Evolutionary conservation across 2,113 vertebrate genomes (phyloP), one percentile per base, ranked within the genome.

Genomic region (Edolisoma coerulescens): DNA sequence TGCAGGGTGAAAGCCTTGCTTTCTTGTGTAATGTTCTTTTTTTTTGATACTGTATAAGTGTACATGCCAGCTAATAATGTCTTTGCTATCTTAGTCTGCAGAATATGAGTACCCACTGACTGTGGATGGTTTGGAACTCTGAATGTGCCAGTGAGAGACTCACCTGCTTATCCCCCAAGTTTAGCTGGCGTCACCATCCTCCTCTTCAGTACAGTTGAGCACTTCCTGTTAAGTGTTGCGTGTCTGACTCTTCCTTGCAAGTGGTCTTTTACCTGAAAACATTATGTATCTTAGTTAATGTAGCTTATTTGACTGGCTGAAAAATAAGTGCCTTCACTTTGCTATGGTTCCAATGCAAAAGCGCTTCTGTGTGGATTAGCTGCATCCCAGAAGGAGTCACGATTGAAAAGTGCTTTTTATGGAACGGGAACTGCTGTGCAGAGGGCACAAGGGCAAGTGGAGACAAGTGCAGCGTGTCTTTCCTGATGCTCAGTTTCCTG

Each of bases 51-150:
- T 27, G 0, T 33, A 0, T 3, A 56, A 49, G 5, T n/a, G 16
- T 70, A n/a, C 11, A 35, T 23, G 18, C 12, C 6, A 60, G 19
- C 30, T 84, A 61, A 39, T 42, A 23, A 22, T 9, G 4, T 20
- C 10, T 78, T 44, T 63, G 12, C 50, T 49, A 0, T 56, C 41
- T 83, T 59, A 23, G 6, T 42, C 61, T 67, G 37, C 17, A 37
- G 12, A 61, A 18, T 53, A n/a, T 1, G 4, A 18, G 8, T 47
- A n/a, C 26, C 26, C 22, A 15, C 23, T 87, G 42, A 32, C 8
- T 45, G 1, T 27, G 13, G 52, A 30, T 30, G 26, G 21, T 1
- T 8, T 39, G 26, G 11, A 21, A 3, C 30, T 77, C 1, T 0
- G 19, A 23, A 8, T 0, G 0, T 56, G 26, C 33, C 11, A 1